phyloP scores from a whole-genome alignment of 2,888 invertebrate genomes.

The Tiphia femorata region DNA sequence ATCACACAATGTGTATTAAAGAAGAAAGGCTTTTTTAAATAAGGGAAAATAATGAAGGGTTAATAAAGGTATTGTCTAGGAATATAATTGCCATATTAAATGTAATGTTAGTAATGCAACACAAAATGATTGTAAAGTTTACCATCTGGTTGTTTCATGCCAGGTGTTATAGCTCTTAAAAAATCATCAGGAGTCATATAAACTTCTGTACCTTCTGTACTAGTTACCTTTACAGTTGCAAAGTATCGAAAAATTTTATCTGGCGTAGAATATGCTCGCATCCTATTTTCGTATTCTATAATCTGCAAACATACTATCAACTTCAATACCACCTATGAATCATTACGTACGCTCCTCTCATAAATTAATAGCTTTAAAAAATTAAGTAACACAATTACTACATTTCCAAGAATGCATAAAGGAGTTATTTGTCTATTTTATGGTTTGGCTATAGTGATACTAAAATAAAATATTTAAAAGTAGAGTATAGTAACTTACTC shows the following conservation, averaged over 20 bases:
- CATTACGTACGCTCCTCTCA: too few species aligned
- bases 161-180: constrained; percentile 94
- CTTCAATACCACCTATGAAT: constrained; percentile 7
- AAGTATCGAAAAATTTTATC: constrained; percentile 99
- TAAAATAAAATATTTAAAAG: not conserved
- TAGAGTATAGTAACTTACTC: not conserved
- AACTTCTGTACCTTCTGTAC: constrained; percentile 78
- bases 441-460: not conserved
- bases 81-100: too few species aligned
- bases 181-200: constrained; percentile 99
- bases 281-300: constrained; percentile 97
- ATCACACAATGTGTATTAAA: too few species aligned
- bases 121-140: too few species aligned
- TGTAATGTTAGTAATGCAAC: too few species aligned
- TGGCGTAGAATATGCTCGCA: constrained; percentile 95
- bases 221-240: constrained; percentile 89
- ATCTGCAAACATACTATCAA: constrained; percentile 76
- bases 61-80: too few species aligned
- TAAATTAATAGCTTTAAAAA: too few species aligned
- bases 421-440: not conserved
- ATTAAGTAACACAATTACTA: constrained; percentile 38
- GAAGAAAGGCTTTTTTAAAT: too few species aligned
- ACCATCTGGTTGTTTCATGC: constrained; percentile 98
- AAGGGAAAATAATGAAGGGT: too few species aligned
- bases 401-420: constrained; percentile 15